Evolutionary conservation across 2,113 vertebrate species (phyloP).

Genomic region (Alectura lathami): DNA sequence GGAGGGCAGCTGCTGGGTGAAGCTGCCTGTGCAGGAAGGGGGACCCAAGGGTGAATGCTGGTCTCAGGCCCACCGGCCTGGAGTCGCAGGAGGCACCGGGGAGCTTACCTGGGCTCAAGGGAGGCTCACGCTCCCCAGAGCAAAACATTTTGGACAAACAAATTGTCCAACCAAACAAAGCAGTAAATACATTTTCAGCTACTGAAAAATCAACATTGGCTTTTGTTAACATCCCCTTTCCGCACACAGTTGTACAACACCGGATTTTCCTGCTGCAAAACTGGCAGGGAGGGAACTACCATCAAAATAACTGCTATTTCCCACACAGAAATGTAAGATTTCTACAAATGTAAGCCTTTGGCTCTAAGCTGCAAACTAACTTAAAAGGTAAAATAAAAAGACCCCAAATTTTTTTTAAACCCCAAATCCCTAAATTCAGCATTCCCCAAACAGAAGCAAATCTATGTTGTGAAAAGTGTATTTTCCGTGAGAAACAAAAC

Average conservation of each 20-base stretch:
- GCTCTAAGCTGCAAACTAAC: background rate
- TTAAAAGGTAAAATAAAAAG: background rate
- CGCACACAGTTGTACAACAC: background rate
- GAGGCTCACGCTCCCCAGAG: background rate
- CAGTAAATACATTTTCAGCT: background rate
- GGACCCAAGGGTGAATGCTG: background rate
- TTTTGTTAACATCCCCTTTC: background rate
- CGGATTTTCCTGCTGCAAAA: slow-evolving; percentile 1
- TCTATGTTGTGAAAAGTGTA: background rate
- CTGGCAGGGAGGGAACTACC: background rate
- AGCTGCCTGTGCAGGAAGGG: background rate
- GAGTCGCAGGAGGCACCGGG: background rate
- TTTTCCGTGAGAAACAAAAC: slow-evolving; percentile 18
- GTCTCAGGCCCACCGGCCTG: background rate
- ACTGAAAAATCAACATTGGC: background rate
- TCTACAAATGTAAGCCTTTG: background rate
- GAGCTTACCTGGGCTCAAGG: background rate
- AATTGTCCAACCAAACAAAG: background rate
- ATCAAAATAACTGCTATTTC: background rate
- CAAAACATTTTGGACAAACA: background rate
- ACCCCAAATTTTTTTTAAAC: background rate
- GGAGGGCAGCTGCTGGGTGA: background rate
- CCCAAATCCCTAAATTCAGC: background rate
- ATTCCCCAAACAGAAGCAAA: background rate
- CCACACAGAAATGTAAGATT: background rate